Evolutionary conservation across 2,113 vertebrate genomes (phyloP), one percentile per base, ranked within the genome.

Genomic region (Pelmatolapia mariae): DNA sequence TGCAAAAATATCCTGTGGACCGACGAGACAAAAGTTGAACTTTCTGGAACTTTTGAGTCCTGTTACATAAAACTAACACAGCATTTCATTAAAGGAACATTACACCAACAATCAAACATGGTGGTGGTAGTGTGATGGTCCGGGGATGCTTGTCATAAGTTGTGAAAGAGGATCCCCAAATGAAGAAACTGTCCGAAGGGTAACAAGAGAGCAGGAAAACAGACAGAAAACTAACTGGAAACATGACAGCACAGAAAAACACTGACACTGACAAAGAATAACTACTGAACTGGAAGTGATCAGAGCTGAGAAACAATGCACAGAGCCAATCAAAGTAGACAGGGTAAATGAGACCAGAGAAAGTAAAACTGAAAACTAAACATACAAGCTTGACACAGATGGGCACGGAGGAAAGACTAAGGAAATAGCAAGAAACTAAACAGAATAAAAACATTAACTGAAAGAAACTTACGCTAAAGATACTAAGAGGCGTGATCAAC

Each of bases 321-420:
- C 66, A 24, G 36, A 9, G 24, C 13, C 8, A 29, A 59, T 29
- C 4, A 29, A 59, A 15, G n/a, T 2, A 56, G 53, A 56, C 13
- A 16, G 56, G 38, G 5, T n/a, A 71, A 68, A 71, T 24, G 66
- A 43, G 66, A 43, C 36, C 36, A 24, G n/a, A 22, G 66, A 40
- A 71, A 71, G 63, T 43, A 43, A 71, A 71, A 71, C 36, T 71
- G 36, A 71, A 71, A 43, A 43, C 66, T 16, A 71, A 71, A 71
- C 66, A 71, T 43, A 24, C 13, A 71, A 71, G 36, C 36, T 43
- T 71, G 66, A 1, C 36, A 71, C 8, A 71, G 11, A 71, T 22
- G 66, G 66, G 8, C 36, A 43, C 2, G 0, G 61, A 13, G 61
- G 33, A 66, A 66, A 38, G 61, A 66, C 7, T 66, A 38, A 66